Evolutionary conservation across 1,140 invertebrate species (phyloP).

Genomic region (Paralvinella palmiformis): DNA sequence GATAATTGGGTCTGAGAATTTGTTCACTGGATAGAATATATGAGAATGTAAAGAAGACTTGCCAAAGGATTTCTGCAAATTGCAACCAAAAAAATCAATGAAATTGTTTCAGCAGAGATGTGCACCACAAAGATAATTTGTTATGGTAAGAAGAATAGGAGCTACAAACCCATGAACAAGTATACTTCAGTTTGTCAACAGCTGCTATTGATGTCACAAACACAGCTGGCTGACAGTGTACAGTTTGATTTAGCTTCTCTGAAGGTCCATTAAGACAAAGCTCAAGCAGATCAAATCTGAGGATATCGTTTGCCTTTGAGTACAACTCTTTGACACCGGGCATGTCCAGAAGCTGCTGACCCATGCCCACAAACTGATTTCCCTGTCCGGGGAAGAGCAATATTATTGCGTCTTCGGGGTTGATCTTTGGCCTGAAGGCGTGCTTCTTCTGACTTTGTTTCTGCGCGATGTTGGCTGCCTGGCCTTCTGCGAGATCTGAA

Average conservation of each 20-base stretch:
- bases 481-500: neutral
- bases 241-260: constrained; percentile 69
- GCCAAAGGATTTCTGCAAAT: no score
- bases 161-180: no score
- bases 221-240: constrained; percentile 80
- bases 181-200: constrained; percentile 66
- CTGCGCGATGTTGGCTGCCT: neutral
- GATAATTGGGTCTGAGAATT: no score
- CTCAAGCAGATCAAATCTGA: constrained; percentile 80
- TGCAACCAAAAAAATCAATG: no score
- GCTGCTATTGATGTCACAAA: constrained; percentile 84
- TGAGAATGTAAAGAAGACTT: no score
- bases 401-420: constrained; percentile 55
- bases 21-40: no score
- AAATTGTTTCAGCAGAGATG: no score
- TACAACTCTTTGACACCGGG: constrained; percentile 77
- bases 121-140: no score
- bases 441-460: constrained; percentile 18
- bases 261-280: constrained; percentile 81
- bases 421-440: constrained; percentile 25
- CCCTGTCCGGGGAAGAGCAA: constrained; percentile 88
- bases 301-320: constrained; percentile 74
- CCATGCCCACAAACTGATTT: constrained; percentile 83
- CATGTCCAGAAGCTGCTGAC: constrained; percentile 62
- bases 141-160: no score